Evolutionary conservation across 2,888 invertebrate species (phyloP), one percentile per base, ranked within the genome.

Genomic region (Balanococcus diminutus): DNA sequence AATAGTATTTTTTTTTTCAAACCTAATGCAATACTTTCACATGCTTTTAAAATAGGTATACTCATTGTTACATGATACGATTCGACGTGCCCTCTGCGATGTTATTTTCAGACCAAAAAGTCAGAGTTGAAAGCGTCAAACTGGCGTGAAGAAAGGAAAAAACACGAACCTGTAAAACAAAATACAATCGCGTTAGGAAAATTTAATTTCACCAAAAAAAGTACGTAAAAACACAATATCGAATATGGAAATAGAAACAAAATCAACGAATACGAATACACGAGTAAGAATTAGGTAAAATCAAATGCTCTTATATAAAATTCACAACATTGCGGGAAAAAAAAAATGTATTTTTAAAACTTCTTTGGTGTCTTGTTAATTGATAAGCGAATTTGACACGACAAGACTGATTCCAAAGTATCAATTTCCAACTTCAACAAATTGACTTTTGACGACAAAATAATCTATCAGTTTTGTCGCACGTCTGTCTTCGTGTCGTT

Each of bases 391-490:
- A 14, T 56, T 22, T 9, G 22, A 56, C 22, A 22, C 22, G 56
- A 56, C 56, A 56, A 56, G 56, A 22, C 22, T 22, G 22, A 56
- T 56, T 56, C 19, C 22, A 19, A 56, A 56, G 22, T 56, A 1
- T 56, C 56, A 56, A 56, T 22, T 56, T 56, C n/a, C 22, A 22
- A 56, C 22, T 22, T 56, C 9, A 56, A 56, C 56, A 56, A 22
- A 56, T 56, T 56, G 56, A 56, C 56, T 56, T 56, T 56, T 56
- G 56, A 56, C 56, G 56, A 56, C 56, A 22, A 56, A 56, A 56
- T 56, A 22, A 56, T 56, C 22, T n/a, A 46, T 8, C 56, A 56
- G 8, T 56, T 56, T 56, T 56, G 22, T 56, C 56, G 19, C n/a
- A n/a, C 56, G 56, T 56, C 56, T 56, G 22, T 56, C 56, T 56